A percentile compares a stretch with the other conserved stretches of the same genome.
Conservation (phyloP, 2,888 invertebrate species). For the Sclerodermus sp. region DNA sequence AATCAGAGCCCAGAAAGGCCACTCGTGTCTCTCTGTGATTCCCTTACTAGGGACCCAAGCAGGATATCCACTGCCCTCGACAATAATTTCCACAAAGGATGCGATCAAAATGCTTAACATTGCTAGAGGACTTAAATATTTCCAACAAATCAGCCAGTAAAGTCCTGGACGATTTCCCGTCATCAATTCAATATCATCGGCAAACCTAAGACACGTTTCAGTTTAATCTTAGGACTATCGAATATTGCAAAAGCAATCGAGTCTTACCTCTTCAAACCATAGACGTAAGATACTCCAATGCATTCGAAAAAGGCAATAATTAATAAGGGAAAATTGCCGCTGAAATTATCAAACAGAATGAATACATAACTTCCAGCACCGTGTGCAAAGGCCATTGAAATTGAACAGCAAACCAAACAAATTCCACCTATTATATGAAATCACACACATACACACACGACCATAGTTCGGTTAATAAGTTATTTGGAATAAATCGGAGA, state of each 20-base stretch:
- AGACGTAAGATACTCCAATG: constrained; percentile 89
- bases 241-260: neutral
- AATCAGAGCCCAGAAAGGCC: constrained; percentile 84
- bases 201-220: constrained; percentile 66
- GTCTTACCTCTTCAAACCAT: constrained; percentile 83
- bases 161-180: constrained; percentile 84
- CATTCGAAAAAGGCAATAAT: constrained; percentile 94
- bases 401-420: constrained; percentile 77
- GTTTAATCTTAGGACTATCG: neutral
- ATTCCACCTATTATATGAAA: constrained; percentile 60
- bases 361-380: constrained; percentile 94
- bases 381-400: constrained; percentile 90
- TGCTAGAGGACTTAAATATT: constrained; percentile 86
- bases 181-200: constrained; percentile 94
- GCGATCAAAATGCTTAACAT: constrained; percentile 85
- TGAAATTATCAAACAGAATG: constrained; percentile 90
- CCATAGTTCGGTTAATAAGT: no score
- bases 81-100: constrained; percentile 78
- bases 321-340: constrained; percentile 88
- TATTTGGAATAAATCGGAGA: no score
- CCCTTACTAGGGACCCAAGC: constrained; percentile 80
- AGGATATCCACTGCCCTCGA: constrained; percentile 81
- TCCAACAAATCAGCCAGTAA: constrained; percentile 95
- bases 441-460: neutral
- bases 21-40: constrained; percentile 74